Evolutionary conservation across 2,888 invertebrate species (phyloP).

Genomic region (Gastrophysa polygoni): DNA sequence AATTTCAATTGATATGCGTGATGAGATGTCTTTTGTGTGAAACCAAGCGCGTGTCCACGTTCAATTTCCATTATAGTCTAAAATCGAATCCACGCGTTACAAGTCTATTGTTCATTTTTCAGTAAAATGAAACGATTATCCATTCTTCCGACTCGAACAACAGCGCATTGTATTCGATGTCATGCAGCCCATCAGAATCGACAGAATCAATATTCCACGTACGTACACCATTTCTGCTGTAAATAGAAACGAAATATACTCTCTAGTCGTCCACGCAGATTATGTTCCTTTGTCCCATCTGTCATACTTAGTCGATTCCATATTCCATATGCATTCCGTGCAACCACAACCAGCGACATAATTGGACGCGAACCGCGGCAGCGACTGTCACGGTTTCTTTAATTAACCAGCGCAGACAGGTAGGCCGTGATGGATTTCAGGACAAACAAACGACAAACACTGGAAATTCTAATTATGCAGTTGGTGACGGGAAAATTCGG

Average conservation of each 20-base stretch:
- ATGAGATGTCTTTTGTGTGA: neutral
- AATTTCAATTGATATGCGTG: too few relatives aligned
- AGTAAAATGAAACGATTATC: constrained; percentile 6
- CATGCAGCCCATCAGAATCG: constrained; percentile 17
- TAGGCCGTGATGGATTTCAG: constrained; percentile 44
- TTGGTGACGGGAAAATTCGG: neutral
- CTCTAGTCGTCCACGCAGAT: constrained; percentile 52
- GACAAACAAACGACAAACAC: constrained; percentile 44
- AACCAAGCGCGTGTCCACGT: neutral
- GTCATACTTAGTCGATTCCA: constrained; percentile 51
- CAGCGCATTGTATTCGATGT: constrained; percentile 19
- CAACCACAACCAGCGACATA: constrained; percentile 43
- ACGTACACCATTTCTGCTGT: constrained; percentile 2
- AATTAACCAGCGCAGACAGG: constrained; percentile 50
- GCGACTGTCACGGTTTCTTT: constrained; percentile 49
- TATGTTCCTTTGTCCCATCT: constrained; percentile 54
- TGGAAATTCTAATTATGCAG: neutral
- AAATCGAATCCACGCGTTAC: neutral
- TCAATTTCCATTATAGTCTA: neutral
- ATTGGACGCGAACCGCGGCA: constrained; percentile 45
- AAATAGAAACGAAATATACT: constrained; percentile 30
- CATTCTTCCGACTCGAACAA: constrained; percentile 20
- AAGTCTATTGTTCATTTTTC: neutral
- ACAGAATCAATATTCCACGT: constrained; percentile 15
- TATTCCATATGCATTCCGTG: constrained; percentile 52